Conservation (phyloP, 2,888 invertebrate species). For the Tenthredo scrophulariae region DNA sequence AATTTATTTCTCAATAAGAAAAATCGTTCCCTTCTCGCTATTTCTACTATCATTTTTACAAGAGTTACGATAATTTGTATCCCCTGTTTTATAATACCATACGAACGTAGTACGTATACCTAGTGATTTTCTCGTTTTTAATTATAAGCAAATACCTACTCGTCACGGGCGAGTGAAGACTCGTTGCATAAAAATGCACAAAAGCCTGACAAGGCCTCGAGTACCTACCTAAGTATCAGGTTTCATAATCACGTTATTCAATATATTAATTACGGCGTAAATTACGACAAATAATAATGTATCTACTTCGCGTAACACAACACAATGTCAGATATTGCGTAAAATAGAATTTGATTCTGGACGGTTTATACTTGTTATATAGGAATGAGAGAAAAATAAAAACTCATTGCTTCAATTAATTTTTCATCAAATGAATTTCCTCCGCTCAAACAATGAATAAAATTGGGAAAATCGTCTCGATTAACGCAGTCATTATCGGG, state of each 20-base stretch:
- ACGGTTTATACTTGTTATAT: not conserved
- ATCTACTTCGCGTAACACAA: constrained; percentile 33
- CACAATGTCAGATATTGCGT: constrained; percentile 29
- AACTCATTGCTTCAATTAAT: not conserved
- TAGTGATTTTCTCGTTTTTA: constrained; percentile 2
- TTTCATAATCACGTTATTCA: constrained; percentile 51
- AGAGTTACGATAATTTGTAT: not conserved
- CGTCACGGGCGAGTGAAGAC: constrained; percentile 25
- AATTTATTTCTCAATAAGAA: not conserved
- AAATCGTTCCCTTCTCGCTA: not conserved
- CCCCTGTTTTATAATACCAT: not conserved
- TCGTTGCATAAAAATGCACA: constrained; percentile 37
- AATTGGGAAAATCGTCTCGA: not conserved
- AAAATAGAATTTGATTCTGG: constrained; percentile 34
- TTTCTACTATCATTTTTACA: not conserved
- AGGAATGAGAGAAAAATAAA: not conserved
- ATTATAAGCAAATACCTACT: constrained; percentile 17
- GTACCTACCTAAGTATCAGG: not conserved
- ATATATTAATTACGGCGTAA: constrained; percentile 47
- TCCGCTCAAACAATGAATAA: not conserved
- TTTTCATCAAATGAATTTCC: not conserved
- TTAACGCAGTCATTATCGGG: not conserved
- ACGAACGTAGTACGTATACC: not conserved
- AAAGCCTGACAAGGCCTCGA: constrained; percentile 31
- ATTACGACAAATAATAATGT: constrained; percentile 30